A percentile compares a stretch with the other conserved stretches of the same genome.
These are phyloP conservation scores for Microcaecilia unicolor DNA, from an alignment of 2,797 vertebrate genomes.

Conservation along the genomic window DNA sequence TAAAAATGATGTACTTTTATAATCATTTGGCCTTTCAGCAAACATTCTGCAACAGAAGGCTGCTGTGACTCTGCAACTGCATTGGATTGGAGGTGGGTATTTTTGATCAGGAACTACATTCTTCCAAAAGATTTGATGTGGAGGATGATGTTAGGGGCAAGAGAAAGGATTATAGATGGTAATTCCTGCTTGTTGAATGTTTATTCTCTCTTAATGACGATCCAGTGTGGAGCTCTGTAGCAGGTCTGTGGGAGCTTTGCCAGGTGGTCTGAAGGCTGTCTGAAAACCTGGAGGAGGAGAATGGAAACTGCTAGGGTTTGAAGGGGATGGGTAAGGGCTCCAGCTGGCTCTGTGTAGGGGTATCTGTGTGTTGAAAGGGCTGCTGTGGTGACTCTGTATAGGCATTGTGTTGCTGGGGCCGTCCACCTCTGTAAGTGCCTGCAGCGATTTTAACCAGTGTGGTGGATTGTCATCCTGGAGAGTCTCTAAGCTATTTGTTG, in stretches of 20 bases:
- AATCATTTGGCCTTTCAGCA: slow-evolving; percentile 45
- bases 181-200: slow-evolving; percentile 55
- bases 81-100: slow-evolving; percentile 47
- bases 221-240: slow-evolving; percentile 96
- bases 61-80: slow-evolving; percentile 53
- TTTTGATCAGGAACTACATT: slow-evolving; percentile 57
- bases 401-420: slow-evolving; percentile 71
- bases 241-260: slow-evolving; percentile 95
- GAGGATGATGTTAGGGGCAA: slow-evolving; percentile 37
- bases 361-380: slow-evolving; percentile 83
- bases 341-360: slow-evolving; percentile 94
- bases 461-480: slow-evolving; percentile 98
- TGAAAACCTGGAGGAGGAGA: slow-evolving; percentile 96
- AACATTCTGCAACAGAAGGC: slow-evolving; percentile 40
- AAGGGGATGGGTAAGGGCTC: slow-evolving; percentile 84
- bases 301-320: slow-evolving; percentile 86
- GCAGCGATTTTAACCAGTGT: slow-evolving; percentile 98
- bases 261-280: slow-evolving; percentile 96
- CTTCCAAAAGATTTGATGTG: slow-evolving; percentile 48
- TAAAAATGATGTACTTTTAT: slow-evolving; percentile 25
- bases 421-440: slow-evolving; percentile 97
- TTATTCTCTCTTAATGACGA: slow-evolving; percentile 82
- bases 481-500: slow-evolving; percentile 93
- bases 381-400: slow-evolving; percentile 68
- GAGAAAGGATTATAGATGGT: slow-evolving; percentile 49